These are phyloP conservation scores for Perca flavescens DNA, from an alignment of 2,113 vertebrate species.

Conservation along the genomic window DNA sequence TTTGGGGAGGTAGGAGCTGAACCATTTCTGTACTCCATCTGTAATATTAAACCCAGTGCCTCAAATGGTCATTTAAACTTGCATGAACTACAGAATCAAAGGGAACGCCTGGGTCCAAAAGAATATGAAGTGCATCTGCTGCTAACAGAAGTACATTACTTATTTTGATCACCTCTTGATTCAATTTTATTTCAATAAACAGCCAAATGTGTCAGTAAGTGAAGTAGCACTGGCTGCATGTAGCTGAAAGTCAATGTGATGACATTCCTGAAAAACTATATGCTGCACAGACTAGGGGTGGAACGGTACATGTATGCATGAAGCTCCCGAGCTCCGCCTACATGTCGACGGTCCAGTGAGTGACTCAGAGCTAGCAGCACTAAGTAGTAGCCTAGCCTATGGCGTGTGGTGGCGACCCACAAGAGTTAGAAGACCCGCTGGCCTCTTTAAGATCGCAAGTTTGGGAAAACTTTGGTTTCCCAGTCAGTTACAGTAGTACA, in stretches of 20 bases:
- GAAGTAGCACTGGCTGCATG: slow-evolving; percentile 24
- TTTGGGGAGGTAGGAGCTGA: slow-evolving; percentile 19
- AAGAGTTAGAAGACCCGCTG: no score
- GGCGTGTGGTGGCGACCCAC: no score
- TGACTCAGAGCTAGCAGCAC: no score
- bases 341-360: no score
- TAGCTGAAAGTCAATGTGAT: slow-evolving; percentile 18
- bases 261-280: slow-evolving; percentile 21
- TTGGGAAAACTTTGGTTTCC: no score
- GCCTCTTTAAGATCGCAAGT: no score
- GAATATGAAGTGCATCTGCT: slow-evolving; percentile 18
- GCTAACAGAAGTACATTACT: slow-evolving; percentile 24
- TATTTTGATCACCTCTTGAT: slow-evolving; percentile 37
- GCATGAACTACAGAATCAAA: slow-evolving; percentile 45
- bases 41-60: slow-evolving; percentile 33
- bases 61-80: slow-evolving; percentile 33
- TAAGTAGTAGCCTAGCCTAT: no score
- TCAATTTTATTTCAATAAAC: neutral
- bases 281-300: slow-evolving; percentile 8
- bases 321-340: no score
- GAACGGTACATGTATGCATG: no score
- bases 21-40: slow-evolving; percentile 16
- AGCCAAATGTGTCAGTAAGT: slow-evolving; percentile 32
- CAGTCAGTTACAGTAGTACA: no score
- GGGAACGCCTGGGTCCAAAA: slow-evolving; percentile 12